Conservation (phyloP, 2,888 invertebrate species). For the Congeria kusceri region DNA sequence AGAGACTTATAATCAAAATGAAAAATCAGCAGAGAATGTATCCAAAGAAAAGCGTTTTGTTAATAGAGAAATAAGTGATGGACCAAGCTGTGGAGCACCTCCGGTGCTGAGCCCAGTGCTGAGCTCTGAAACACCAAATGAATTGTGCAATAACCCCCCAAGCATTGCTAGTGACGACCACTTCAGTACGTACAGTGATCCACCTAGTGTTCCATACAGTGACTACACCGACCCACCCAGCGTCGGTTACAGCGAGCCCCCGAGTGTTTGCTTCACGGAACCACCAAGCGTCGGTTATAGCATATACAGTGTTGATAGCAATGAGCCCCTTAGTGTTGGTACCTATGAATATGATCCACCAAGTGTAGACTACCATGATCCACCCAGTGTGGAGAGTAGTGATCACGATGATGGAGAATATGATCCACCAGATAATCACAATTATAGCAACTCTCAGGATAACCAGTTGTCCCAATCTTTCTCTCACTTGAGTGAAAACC, state of each 20-base stretch:
- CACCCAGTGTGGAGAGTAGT: not conserved
- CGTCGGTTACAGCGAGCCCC: not conserved
- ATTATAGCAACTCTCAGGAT: too few relatives aligned
- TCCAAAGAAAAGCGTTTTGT: too few relatives aligned
- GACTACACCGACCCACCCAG: not conserved
- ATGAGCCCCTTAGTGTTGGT: not conserved
- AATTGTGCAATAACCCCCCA: not conserved
- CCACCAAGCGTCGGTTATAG: not conserved
- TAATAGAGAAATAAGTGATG: too few relatives aligned
- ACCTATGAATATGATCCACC: not conserved
- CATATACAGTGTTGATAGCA: not conserved
- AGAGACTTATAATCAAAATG: too few relatives aligned
- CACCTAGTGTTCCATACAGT: slow-evolving; percentile 1
- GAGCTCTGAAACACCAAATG: not conserved
- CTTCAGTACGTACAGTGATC: slow-evolving; percentile 1
- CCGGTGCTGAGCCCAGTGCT: not conserved
- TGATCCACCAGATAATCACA: not conserved
- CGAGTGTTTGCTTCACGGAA: not conserved
- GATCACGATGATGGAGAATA: not conserved
- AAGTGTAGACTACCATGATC: not conserved
- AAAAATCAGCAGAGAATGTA: too few relatives aligned
- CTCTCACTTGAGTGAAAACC: too few relatives aligned
- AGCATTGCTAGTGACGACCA: not conserved
- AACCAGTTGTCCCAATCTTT: too few relatives aligned
- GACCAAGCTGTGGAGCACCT: too few relatives aligned